These are phyloP conservation scores for Ochropleura plecta DNA, from an alignment of 2,888 invertebrate genomes.

Conservation along the genomic window DNA sequence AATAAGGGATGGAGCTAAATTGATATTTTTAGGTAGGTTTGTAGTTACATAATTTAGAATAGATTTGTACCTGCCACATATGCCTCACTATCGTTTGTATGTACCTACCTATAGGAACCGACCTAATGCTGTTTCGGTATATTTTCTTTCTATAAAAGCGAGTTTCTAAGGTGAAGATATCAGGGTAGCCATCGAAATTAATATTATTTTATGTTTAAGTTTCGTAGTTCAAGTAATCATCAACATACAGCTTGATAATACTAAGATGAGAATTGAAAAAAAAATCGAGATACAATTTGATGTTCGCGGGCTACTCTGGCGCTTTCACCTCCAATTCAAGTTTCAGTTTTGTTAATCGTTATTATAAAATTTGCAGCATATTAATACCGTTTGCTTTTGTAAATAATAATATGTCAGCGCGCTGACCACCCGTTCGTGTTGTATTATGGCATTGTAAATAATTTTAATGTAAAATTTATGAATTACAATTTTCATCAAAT, in stretches of 20 bases:
- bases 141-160: constrained; percentile 14
- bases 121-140: constrained; percentile 26
- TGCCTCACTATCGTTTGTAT: constrained; percentile 47
- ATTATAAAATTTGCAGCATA: constrained; percentile 40
- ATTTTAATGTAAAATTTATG: constrained; percentile 89
- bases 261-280: not conserved
- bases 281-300: not conserved
- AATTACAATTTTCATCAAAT: constrained; percentile 90
- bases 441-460: constrained; percentile 88
- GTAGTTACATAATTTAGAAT: constrained; percentile 49
- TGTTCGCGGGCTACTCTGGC: not conserved
- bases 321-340: constrained; percentile 4
- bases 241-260: not conserved
- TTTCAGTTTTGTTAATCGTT: constrained; percentile 35
- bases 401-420: constrained; percentile 78
- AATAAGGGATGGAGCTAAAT: constrained; percentile 33
- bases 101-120: constrained; percentile 20
- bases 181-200: not conserved
- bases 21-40: constrained; percentile 43
- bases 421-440: constrained; percentile 80
- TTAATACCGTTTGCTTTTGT: constrained; percentile 80
- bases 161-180: not conserved
- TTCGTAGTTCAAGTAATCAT: not conserved
- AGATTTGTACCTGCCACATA: constrained; percentile 54
- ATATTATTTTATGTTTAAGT: not conserved